Base-by-base conservation (phyloP, 1,140 invertebrate genomes). In the Trichonephila clavata region DNA sequence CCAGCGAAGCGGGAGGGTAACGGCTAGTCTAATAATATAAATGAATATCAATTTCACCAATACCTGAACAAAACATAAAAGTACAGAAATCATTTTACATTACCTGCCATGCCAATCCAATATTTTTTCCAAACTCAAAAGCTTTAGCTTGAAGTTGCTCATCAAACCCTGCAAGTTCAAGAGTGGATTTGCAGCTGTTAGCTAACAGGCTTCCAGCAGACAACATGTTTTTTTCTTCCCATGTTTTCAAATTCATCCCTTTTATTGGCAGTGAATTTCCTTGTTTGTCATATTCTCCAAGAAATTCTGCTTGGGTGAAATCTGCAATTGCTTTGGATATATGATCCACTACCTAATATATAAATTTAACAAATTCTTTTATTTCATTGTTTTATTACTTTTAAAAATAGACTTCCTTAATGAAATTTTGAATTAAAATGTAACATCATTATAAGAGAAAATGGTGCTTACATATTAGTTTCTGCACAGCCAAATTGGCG, bases 91-190 rank as follows among this genome's bases (percentile, higher is more conserved):
- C 71, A 32, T 27, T 16, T 21, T 14, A 32, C 1, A n/a, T 84
- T 97, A 98, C 98, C 96, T 99, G 98, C 97, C 98, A 98, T 61
- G 98, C 98, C 57, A 98, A 96, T 1, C 98, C 98, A 81, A 99
- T 96, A 96, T 99, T 98, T 95, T 98, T 98, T n/a, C 98, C 98
- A 97, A 99, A 99, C 71, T 97, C 96, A 95, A 98, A 98, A 0
- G 98, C 98, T 95, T 97, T 97, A 59, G 97, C 96, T 93, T 96
- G 95, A 50, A 96, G 84, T 24, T 95, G 81, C 68, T 97, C 96
- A 24, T 96, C 96, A 95, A 98, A 98, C 24, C 97, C 97, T 32
- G 98, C 98, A 87, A 99, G 96, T 95, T 97, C 97, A 60, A 99
- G 95, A 0, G 98, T 97, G 16, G 97, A 97, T 95, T 98, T 97